Base-by-base conservation (phyloP, 2,888 invertebrate species). In the Tetranychus truncatus region DNA sequence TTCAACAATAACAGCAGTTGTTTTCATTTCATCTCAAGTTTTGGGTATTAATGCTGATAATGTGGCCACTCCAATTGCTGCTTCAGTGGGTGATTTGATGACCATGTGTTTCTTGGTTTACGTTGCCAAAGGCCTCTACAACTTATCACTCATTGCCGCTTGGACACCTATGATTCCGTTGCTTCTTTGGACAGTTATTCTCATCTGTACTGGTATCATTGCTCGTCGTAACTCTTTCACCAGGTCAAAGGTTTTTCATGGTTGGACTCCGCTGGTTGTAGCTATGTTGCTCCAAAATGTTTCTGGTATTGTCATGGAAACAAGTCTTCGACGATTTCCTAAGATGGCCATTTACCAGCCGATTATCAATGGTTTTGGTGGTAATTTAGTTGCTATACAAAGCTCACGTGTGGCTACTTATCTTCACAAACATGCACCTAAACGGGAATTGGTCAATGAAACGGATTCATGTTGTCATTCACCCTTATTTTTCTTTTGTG, bases 351-450 rank as follows among this genome's bases (percentile, higher is more conserved):
- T 75, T 45, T 75, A 77, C 66, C 77, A 77, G 46, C 77, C 77
- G 7, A 55, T 77, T 21, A 75, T 77, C 24, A 75, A 77, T 71
- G 84, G 85, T 69, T 91, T 92, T 76, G 93, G 93, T 73, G 93
- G 93, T 7, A 93, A 93, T 82, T 87, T 93, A 83, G 93, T 90
- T 7, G 93, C 93, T 71, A 92, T 94, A 11, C 93, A 93, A 84
- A 91, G 92, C 8, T 91, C 91, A 80, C 86, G 92, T 78, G 86
- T 93, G 78, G 91, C 92, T 20, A 94, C 93, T 8, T 77, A 77
- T 69, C 76, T 78, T 44, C 77, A 78, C 65, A 76, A 74, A 20
- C 69, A 76, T 6, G 66, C 44, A n/a, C 20, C 11, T 15, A 74
- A 74, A 69, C 55, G 66, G 44, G 79, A 82, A 79, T 86, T 90